Conservation (phyloP, 2,797 vertebrate genomes). For the Tadarida brasiliensis region DNA sequence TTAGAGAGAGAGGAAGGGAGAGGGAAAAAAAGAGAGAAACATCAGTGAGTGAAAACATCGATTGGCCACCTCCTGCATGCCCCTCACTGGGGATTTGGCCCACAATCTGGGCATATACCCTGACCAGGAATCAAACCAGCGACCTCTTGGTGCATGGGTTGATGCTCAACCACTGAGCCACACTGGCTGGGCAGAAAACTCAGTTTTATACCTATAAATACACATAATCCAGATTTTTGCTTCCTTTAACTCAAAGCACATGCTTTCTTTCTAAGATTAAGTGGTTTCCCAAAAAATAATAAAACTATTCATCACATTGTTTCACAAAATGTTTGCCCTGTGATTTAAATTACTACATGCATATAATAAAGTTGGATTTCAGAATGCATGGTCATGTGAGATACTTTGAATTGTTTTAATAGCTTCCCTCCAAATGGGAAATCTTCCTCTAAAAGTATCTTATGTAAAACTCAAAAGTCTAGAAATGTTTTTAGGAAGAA, state of each 20-base stretch:
- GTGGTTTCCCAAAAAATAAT: slow-evolving; percentile 55
- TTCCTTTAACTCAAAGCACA: slow-evolving; percentile 41
- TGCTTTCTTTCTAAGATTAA: slow-evolving; percentile 55
- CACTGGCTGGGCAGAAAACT: slow-evolving; percentile 73
- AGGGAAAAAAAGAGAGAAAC: no score
- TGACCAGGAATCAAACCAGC: no score
- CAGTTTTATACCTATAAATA: slow-evolving; percentile 79
- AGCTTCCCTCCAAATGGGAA: slow-evolving; percentile 13
- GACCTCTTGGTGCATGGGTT: no score
- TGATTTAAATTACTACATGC: slow-evolving; percentile 58
- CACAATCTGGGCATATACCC: no score
- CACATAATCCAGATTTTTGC: slow-evolving; percentile 54
- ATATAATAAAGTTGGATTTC: slow-evolving; percentile 57
- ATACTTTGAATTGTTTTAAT: neutral
- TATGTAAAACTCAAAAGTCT: slow-evolving; percentile 22
- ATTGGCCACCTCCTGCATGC: no score
- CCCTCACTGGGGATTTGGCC: no score
- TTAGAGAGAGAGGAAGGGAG: no score
- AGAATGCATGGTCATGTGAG: slow-evolving; percentile 43
- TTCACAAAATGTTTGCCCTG: slow-evolving; percentile 65
- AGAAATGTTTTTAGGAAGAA: slow-evolving; percentile 35
- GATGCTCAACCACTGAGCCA: no score
- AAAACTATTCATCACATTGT: slow-evolving; percentile 58
- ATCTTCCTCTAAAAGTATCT: slow-evolving; percentile 35
- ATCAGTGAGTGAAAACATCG: no score